These are phyloP conservation scores for Epinephelus awoara DNA, from an alignment of 2,797 vertebrate species.

Conservation along the genomic window DNA sequence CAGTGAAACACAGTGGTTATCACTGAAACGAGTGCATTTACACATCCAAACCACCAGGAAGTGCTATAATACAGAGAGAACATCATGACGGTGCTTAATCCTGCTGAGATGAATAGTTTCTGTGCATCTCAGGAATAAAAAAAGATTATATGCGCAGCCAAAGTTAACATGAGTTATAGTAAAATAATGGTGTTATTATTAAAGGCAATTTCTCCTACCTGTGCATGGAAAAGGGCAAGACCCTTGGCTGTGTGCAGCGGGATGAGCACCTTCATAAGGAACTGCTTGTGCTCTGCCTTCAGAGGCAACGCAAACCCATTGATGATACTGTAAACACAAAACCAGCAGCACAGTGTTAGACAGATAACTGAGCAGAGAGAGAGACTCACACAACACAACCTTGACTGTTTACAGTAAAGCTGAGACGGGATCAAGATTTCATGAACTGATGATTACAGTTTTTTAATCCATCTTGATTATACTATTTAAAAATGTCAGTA, in stretches of 20 bases:
- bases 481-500: not conserved
- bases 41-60: conserved; percentile 64
- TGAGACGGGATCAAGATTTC: not conserved
- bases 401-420: not conserved
- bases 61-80: conserved; percentile 41
- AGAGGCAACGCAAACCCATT: conserved; percentile 98
- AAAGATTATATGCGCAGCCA: not conserved
- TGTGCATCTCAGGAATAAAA: not conserved
- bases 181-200: not conserved
- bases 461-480: not conserved
- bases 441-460: not conserved
- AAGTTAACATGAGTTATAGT: not conserved
- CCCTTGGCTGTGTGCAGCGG: conserved; percentile 97
- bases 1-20: not conserved
- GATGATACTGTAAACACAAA: conserved; percentile 92
- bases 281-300: conserved; percentile 99
- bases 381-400: conserved; percentile 2
- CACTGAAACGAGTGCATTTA: conserved; percentile 15
- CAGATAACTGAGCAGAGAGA: not conserved
- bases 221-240: conserved; percentile 96
- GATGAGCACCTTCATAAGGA: conserved; percentile 98
- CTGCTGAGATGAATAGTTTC: conserved; percentile 9
- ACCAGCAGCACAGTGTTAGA: not conserved
- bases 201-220: conserved; percentile 84
- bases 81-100: not conserved